Evolutionary conservation across 2,113 vertebrate genomes (phyloP), one percentile per base, ranked within the genome.

Genomic region (Labeo rohita): DNA sequence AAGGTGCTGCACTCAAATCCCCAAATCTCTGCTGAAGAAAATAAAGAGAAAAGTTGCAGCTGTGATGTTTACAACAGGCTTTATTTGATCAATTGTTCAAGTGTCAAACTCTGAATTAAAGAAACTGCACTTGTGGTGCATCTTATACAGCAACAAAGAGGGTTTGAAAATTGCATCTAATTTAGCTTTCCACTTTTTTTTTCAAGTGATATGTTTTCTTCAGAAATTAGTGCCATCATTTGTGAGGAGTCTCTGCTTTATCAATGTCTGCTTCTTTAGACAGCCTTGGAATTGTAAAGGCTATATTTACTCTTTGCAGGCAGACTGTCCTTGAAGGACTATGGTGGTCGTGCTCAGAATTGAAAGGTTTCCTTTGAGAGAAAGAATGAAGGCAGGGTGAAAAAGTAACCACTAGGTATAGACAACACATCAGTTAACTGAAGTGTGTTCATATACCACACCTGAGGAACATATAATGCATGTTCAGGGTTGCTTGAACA

Each of bases 271-370:
- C 49, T 45, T 56, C 54, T 76, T 87, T 72, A 74, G 68, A 81
- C 70, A 85, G 59, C 63, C 78, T 76, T 80, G 76, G 45, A 84
- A 87, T 79, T 76, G 84, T 50, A 28, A 84, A 86, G 36, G 77
- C 84, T 89, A 89, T 85, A 86, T 87, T 87, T 90, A 87, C 72
- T 86, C 76, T 68, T 72, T 72, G 75, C 56, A 80, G 84, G 76
- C 54, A 43, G 45, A 74, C 63, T 80, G 77, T 86, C 65, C 81
- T 86, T 87, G 85, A 85, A 73, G 74, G 80, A 84, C 78, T 85
- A 13, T 34, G 36, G 23, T 63, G 63, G 81, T 76, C 65, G 72
- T 82, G 88, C 81, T 63, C 66, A 43, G 66, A 84, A 84, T 84
- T 75, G 15, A 85, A 78, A 84, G 43, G 70, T 65, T 85, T 84